Conservation (phyloP, 30 jellyfish, hydroid and myxozoan genomes). For the Chironex yamaguchii region DNA sequence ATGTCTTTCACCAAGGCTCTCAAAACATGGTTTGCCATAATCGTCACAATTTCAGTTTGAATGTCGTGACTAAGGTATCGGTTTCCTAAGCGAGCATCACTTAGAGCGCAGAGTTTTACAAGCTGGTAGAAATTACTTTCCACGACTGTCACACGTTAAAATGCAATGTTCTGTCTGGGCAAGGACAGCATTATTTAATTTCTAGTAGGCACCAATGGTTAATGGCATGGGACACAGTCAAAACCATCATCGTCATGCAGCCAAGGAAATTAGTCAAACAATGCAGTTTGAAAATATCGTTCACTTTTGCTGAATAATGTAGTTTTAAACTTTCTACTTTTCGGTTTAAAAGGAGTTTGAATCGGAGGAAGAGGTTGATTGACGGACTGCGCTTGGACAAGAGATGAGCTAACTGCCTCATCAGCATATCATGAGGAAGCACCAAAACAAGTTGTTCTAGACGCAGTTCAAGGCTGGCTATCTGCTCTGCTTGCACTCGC, state of each 20-base stretch:
- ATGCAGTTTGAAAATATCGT: neutral
- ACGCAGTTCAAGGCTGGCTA: neutral
- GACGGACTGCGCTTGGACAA: neutral
- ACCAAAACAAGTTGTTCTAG: neutral
- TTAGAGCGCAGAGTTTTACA: conserved; percentile 8
- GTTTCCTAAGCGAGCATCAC: conserved; percentile 12
- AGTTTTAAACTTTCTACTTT: neutral
- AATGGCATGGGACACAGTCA: neutral
- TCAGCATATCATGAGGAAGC: neutral
- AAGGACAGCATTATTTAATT: conserved; percentile 8
- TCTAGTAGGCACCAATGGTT: conserved; percentile 46
- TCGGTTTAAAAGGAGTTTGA: neutral
- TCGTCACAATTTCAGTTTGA: conserved; percentile 21
- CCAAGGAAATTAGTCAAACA: neutral
- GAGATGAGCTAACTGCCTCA: neutral
- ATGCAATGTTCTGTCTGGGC: conserved; percentile 49
- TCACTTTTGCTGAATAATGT: neutral
- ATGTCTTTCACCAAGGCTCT: conserved; percentile 44
- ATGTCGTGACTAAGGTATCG: conserved; percentile 38
- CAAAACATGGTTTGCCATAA: conserved; percentile 20
- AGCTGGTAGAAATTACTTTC: conserved; percentile 48
- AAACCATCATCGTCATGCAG: neutral
- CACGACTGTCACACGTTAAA: conserved; percentile 49
- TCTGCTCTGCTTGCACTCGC: neutral
- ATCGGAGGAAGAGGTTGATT: neutral